phyloP scores from a whole-genome alignment of 2,888 invertebrate genomes.

The Acanthococcus lagerstroemiae region DNA sequence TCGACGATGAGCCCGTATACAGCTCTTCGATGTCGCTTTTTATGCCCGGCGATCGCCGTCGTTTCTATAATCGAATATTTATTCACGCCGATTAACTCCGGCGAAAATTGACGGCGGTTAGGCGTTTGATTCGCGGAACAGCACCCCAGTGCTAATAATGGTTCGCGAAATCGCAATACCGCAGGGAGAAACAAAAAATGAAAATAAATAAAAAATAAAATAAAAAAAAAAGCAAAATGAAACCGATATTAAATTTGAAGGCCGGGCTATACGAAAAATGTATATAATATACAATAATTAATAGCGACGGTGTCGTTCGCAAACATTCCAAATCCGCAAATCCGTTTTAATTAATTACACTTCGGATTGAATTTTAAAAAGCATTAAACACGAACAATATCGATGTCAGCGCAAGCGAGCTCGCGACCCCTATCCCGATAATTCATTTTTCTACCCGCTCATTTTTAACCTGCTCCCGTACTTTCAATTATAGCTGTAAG shows the following conservation, averaged over 20 bases:
- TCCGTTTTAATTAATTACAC: constrained; percentile 17
- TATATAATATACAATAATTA: not conserved
- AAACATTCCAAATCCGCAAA: constrained; percentile 7
- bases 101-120: not conserved
- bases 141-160: not conserved
- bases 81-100: not conserved
- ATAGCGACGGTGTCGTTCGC: constrained; percentile 3
- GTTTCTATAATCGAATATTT: not conserved
- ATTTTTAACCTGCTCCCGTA: no score
- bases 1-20: not conserved
- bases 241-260: no score
- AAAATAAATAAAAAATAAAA: not conserved
- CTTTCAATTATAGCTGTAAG: no score
- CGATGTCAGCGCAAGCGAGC: constrained; percentile 19
- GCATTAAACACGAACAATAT: constrained; percentile 12
- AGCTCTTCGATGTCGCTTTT: not conserved
- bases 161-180: not conserved
- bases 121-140: not conserved
- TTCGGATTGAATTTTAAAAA: constrained; percentile 16
- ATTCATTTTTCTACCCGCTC: constrained; percentile 9
- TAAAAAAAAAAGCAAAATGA: not conserved
- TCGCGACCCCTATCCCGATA: not conserved
- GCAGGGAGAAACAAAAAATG: not conserved
- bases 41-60: not conserved
- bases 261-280: not conserved